phyloP scores from a whole-genome alignment of 2,888 invertebrate genomes.

The Thysanoteuthis rhombus region DNA sequence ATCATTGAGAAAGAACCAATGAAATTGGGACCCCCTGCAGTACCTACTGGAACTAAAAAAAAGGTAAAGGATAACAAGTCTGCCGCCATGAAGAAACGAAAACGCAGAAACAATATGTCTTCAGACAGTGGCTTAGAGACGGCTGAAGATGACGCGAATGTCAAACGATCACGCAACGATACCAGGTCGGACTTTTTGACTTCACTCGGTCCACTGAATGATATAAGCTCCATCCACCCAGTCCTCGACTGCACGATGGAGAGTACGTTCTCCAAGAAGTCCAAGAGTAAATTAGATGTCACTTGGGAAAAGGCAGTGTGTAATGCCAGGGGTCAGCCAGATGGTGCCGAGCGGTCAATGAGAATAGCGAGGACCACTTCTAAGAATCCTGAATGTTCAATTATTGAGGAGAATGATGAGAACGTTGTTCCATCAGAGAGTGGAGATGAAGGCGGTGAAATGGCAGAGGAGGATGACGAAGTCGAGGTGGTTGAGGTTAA shows the following conservation, averaged over 20 bases:
- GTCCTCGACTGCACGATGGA: slow-evolving; percentile 49
- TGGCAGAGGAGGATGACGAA: not conserved
- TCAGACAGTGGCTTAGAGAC: slow-evolving; percentile 24
- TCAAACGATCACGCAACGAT: not conserved
- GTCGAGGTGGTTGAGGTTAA: slow-evolving; percentile 36
- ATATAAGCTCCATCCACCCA: slow-evolving; percentile 58
- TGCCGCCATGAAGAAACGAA: slow-evolving; percentile 22
- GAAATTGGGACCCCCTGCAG: slow-evolving; percentile 35
- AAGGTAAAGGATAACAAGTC: slow-evolving; percentile 35
- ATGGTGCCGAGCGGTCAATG: slow-evolving; percentile 53
- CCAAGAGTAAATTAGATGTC: slow-evolving; percentile 43
- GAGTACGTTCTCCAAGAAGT: slow-evolving; percentile 42
- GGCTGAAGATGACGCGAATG: not conserved
- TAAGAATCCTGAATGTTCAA: not conserved
- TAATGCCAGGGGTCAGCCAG: slow-evolving; percentile 59
- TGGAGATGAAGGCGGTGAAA: slow-evolving; percentile 28
- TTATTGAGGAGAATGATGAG: slow-evolving; percentile 33
- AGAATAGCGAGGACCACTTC: slow-evolving; percentile 36
- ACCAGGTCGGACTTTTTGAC: slow-evolving; percentile 15
- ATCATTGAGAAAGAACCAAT: slow-evolving; percentile 44
- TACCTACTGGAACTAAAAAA: slow-evolving; percentile 27
- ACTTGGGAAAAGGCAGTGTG: slow-evolving; percentile 60
- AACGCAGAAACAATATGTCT: slow-evolving; percentile 12
- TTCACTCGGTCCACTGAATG: slow-evolving; percentile 54
- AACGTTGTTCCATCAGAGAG: not conserved